Evolutionary conservation across 64 coral and sea anemone species (phyloP).

Genomic region (Exaiptasia diaphana): DNA sequence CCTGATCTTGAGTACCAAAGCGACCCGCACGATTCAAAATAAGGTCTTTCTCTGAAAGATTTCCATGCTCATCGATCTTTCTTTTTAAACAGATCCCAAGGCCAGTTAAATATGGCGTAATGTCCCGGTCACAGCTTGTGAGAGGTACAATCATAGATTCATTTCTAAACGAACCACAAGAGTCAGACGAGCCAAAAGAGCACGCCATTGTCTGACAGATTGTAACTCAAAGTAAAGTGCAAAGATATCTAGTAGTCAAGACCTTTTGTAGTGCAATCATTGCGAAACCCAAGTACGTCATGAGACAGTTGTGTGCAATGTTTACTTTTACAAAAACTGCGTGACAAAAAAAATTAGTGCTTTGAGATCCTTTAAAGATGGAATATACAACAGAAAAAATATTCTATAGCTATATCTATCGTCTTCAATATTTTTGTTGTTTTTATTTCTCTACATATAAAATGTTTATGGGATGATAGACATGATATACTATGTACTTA

Average conservation of each 20-base stretch:
- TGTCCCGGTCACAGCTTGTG: not conserved
- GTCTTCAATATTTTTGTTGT: too few relatives aligned
- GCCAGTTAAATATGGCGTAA: not conserved
- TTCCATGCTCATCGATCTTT: not conserved
- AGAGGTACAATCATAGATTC: not conserved
- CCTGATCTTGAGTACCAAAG: not conserved
- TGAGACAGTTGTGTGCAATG: not conserved
- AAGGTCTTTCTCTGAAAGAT: not conserved
- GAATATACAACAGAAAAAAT: too few relatives aligned
- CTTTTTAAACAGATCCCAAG: conserved; percentile 37
- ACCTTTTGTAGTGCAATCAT: not conserved
- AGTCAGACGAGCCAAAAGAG: not conserved
- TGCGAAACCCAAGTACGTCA: not conserved
- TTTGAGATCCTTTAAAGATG: too few relatives aligned
- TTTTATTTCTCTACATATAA: too few relatives aligned
- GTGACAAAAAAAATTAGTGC: too few relatives aligned
- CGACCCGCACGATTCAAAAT: conserved; percentile 21
- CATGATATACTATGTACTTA: too few relatives aligned
- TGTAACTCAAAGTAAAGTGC: not conserved
- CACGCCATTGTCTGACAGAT: not conserved
- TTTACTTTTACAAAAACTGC: too few relatives aligned
- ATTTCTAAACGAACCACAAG: conserved; percentile 5
- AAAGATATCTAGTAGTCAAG: not conserved
- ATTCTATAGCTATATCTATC: too few relatives aligned
- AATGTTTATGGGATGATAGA: too few relatives aligned